Conservation (phyloP, 2,797 vertebrate genomes). For the Galagoides demidoff region DNA sequence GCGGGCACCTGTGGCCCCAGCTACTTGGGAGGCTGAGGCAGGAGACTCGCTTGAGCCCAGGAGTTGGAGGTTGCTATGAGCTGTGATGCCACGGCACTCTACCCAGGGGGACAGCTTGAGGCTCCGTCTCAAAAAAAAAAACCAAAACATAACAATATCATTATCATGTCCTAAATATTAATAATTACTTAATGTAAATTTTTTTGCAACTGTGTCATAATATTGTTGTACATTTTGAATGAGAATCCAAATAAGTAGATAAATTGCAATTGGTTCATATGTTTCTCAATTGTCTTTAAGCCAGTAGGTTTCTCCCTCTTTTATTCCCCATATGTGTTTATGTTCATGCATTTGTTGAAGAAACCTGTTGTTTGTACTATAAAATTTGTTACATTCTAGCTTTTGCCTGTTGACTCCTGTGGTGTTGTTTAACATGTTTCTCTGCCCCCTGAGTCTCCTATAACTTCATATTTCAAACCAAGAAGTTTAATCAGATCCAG, state of each 20-base stretch:
- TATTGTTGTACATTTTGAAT: not conserved
- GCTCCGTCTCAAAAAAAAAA: too few species aligned
- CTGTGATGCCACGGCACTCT: too few species aligned
- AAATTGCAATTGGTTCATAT: not conserved
- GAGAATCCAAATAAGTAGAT: not conserved
- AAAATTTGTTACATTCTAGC: not conserved
- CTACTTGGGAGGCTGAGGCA: too few species aligned
- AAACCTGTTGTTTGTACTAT: not conserved
- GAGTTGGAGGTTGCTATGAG: too few species aligned
- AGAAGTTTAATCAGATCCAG: not conserved
- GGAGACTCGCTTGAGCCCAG: too few species aligned
- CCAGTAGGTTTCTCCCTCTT: not conserved
- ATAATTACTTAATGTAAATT: not conserved
- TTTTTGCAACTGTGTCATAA: not conserved
- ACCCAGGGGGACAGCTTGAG: too few species aligned
- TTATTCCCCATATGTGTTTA: not conserved
- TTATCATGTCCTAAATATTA: not conserved
- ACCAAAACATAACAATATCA: not conserved
- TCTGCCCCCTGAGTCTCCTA: not conserved
- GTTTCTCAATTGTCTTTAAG: not conserved
- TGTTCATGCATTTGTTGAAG: not conserved
- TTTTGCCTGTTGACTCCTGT: slow-evolving; percentile 1
- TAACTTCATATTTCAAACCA: not conserved
- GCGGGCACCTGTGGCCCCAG: too few species aligned
- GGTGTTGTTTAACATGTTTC: not conserved